These are phyloP conservation scores for Drosophila kambysellisi DNA, from an alignment of 2,888 invertebrate species.

Conservation along the genomic window DNA sequence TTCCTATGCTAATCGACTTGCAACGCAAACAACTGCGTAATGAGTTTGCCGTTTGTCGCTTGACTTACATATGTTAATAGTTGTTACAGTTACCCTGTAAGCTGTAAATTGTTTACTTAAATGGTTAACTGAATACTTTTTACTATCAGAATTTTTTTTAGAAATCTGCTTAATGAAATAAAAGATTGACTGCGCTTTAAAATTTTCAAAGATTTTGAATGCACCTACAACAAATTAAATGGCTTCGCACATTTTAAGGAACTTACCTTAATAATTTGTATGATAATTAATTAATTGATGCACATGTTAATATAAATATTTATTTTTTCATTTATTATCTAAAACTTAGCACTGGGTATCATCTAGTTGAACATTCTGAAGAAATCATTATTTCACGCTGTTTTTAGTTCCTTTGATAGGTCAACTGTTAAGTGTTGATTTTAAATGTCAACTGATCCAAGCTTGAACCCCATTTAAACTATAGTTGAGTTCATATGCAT, in stretches of 20 bases:
- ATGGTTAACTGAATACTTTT: not conserved
- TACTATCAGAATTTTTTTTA: not conserved
- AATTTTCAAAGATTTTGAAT: not conserved
- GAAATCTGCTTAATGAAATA: not conserved
- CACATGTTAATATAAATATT: not conserved
- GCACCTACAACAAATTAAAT: not conserved
- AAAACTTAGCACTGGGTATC: slow-evolving; percentile 2
- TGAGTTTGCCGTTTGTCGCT: slow-evolving; percentile 62
- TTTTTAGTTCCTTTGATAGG: slow-evolving; percentile 30
- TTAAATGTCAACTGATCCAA: slow-evolving; percentile 47
- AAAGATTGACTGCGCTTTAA: not conserved
- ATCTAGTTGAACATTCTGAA: not conserved
- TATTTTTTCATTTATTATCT: not conserved
- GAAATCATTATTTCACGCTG: not conserved
- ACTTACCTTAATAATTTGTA: not conserved
- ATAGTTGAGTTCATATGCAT: slow-evolving; percentile 39
- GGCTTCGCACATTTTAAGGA: not conserved
- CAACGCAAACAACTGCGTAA: slow-evolving; percentile 65
- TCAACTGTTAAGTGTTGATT: slow-evolving; percentile 34
- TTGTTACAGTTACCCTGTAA: slow-evolving; percentile 27
- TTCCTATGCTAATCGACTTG: slow-evolving; percentile 74
- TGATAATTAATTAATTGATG: not conserved
- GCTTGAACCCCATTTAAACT: slow-evolving; percentile 32
- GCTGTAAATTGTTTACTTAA: not conserved
- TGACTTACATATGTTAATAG: slow-evolving; percentile 69